A percentile compares a stretch with the other conserved stretches of the same genome.
Conservation (phyloP, 2,888 invertebrate genomes). For the Drosophila flavopinicola region DNA sequence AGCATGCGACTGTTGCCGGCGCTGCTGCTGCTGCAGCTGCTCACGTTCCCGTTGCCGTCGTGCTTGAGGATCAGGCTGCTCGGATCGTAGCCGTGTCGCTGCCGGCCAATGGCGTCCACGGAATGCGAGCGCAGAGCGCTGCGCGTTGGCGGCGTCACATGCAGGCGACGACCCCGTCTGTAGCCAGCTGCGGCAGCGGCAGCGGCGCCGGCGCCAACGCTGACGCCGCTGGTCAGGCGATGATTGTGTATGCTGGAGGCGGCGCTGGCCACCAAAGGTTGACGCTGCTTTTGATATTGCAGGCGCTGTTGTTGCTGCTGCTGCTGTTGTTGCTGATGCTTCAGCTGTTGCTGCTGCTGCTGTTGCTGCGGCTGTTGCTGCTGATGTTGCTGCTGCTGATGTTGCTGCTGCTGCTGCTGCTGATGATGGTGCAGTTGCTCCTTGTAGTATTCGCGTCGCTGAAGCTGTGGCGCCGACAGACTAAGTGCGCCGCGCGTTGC, state of each 20-base stretch:
- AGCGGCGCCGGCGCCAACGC: constrained; percentile 50
- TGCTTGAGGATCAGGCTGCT: constrained; percentile 82
- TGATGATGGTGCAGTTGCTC: constrained; percentile 59
- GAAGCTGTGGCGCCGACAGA: constrained; percentile 81
- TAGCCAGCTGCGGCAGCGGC: constrained; percentile 65
- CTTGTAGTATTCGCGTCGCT: constrained; percentile 80
- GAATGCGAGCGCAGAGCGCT: constrained; percentile 82
- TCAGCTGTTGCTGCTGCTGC: constrained; percentile 58
- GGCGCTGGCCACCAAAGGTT: constrained; percentile 80
- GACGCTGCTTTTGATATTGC: constrained; percentile 83
- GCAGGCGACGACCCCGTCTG: constrained; percentile 75
- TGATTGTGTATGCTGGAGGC: constrained; percentile 80
- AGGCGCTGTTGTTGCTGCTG: constrained; percentile 72
- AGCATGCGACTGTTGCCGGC: constrained; percentile 74
- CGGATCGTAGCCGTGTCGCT: constrained; percentile 76
- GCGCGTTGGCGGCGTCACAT: constrained; percentile 53
- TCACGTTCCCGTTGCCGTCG: constrained; percentile 76
- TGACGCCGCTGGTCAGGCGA: constrained; percentile 69
- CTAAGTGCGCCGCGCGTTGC: constrained; percentile 49
- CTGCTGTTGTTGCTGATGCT: constrained; percentile 30
- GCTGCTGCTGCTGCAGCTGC: constrained; percentile 54
- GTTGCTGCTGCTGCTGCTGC: constrained; percentile 46
- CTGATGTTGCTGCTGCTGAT: constrained; percentile 55
- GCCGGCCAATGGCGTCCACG: constrained; percentile 83
- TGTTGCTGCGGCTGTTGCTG: constrained; percentile 33